phyloP scores from a whole-genome alignment of 1,140 invertebrate species.

The Periplaneta americana region DNA sequence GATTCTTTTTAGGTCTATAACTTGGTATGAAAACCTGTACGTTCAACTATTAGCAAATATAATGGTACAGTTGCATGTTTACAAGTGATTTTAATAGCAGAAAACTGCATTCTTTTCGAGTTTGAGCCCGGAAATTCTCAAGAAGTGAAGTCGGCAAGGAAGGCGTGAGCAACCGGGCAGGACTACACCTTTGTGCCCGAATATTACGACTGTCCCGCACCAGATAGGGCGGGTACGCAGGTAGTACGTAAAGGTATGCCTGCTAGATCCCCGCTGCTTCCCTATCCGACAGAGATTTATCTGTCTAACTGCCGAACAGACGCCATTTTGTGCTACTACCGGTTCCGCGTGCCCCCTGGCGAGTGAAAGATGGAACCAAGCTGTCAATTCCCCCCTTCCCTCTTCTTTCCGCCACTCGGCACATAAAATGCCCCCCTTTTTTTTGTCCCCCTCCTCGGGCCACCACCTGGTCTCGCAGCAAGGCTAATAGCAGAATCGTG shows the following conservation, averaged over 20 bases:
- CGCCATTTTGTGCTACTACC: slow-evolving; percentile 8
- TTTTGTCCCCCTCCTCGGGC: background rate
- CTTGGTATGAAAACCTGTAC: too few species aligned
- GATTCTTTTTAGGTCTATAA: too few species aligned
- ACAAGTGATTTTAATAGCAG: too few species aligned
- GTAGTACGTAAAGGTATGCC: background rate
- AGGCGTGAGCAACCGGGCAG: background rate
- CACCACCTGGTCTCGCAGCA: background rate
- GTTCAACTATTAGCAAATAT: too few species aligned
- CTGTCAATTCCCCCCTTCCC: background rate
- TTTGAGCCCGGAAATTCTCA: background rate
- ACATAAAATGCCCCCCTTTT: background rate
- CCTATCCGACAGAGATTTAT: slow-evolving; percentile 1
- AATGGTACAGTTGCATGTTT: too few species aligned
- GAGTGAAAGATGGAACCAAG: slow-evolving; percentile 7
- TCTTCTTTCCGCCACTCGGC: slow-evolving; percentile 1
- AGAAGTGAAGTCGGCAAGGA: background rate
- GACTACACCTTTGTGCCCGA: background rate
- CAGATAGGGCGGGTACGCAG: background rate
- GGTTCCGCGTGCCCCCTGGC: slow-evolving; percentile 4
- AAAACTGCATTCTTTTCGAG: too few species aligned
- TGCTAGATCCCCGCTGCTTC: background rate
- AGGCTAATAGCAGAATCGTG: background rate
- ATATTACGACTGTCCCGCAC: background rate
- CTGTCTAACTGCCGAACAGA: slow-evolving; percentile 3